phyloP scores from a whole-genome alignment of 2,797 vertebrate species.

The Alcedo atthis region DNA sequence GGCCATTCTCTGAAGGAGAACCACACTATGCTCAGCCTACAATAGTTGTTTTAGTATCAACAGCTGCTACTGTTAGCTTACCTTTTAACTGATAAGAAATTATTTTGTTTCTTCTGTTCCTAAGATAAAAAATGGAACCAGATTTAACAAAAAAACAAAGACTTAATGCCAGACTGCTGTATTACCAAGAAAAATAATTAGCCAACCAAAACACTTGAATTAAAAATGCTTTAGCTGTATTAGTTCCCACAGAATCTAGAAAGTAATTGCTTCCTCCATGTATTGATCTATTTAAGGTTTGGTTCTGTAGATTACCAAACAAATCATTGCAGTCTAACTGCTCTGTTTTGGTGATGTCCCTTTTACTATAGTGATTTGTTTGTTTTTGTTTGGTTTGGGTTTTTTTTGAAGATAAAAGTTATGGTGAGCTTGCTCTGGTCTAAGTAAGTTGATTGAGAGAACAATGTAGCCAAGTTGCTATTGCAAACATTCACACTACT shows the following conservation, averaged over 20 bases:
- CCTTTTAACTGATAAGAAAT: background rate
- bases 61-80: background rate
- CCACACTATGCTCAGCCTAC: background rate
- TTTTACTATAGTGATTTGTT: background rate
- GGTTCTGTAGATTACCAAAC: background rate
- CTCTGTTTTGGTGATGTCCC: background rate
- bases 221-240: background rate
- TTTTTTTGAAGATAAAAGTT: background rate
- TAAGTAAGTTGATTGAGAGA: background rate
- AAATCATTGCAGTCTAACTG: background rate
- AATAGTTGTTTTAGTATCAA: rapidly evolving
- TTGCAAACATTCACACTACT: background rate
- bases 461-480: background rate
- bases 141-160: background rate
- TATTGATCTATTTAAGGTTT: background rate
- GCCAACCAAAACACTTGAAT: background rate
- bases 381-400: background rate
- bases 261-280: background rate
- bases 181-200: background rate
- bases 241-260: background rate
- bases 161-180: background rate
- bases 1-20: background rate
- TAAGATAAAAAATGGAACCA: background rate
- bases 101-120: background rate
- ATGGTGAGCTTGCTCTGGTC: background rate